Evolutionary conservation across 1,140 invertebrate species (phyloP).

Genomic region (Drosophila elegans): DNA sequence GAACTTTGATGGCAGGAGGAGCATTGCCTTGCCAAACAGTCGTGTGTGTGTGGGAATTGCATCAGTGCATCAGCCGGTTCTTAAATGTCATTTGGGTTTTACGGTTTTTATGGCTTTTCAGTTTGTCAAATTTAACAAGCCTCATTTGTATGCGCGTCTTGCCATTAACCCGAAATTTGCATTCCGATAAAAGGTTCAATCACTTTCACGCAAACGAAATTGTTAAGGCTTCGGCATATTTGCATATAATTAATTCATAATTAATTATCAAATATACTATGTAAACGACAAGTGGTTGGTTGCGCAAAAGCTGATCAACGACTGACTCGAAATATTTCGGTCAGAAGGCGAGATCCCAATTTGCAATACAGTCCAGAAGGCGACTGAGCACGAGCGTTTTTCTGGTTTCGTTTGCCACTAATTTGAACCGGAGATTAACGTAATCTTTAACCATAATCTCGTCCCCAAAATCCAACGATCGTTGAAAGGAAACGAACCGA

Average conservation of each 20-base stretch:
- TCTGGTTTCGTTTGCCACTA: too few species aligned
- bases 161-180: conserved; percentile 22
- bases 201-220: conserved; percentile 35
- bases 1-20: conserved; percentile 7
- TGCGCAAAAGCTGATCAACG: conserved; percentile 11
- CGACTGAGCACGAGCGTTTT: too few species aligned
- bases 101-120: too few species aligned
- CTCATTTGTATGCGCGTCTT: conserved; percentile 26
- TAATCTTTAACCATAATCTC: conserved; percentile 5
- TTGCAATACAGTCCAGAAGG: too few species aligned
- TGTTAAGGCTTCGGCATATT: conserved; percentile 27
- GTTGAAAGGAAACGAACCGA: background rate
- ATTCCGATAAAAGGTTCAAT: conserved; percentile 44
- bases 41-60: background rate
- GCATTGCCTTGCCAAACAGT: conserved; percentile 3
- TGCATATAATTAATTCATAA: conserved; percentile 36
- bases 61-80: background rate
- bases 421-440: too few species aligned
- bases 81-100: background rate
- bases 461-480: background rate
- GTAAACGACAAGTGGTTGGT: conserved; percentile 7
- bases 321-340: conserved; percentile 5
- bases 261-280: conserved; percentile 38
- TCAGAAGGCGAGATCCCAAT: background rate
- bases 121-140: background rate